Evolutionary conservation across 2,797 vertebrate genomes (phyloP).

Genomic region (Crax fasciolata): DNA sequence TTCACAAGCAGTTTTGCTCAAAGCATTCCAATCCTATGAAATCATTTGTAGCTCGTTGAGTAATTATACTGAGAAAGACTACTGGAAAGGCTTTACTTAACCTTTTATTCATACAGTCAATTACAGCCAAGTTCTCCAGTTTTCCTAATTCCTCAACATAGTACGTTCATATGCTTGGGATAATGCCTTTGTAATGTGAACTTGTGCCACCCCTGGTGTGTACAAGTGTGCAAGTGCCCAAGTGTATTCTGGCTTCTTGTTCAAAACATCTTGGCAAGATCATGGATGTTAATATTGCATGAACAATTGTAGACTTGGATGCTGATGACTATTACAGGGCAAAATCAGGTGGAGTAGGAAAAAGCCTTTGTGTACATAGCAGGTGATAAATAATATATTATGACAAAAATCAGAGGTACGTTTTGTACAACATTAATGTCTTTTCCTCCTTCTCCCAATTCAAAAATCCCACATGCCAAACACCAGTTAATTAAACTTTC

Average conservation of each 20-base stretch:
- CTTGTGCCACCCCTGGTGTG: background rate
- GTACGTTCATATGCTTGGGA: slow-evolving; percentile 38
- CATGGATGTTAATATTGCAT: slow-evolving; percentile 42
- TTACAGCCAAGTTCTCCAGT: slow-evolving; percentile 58
- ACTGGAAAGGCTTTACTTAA: slow-evolving; percentile 59
- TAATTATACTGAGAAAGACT: slow-evolving; percentile 61
- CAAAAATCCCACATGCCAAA: background rate
- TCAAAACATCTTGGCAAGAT: slow-evolving; percentile 21
- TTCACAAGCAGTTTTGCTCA: slow-evolving; percentile 21
- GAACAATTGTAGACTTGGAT: background rate
- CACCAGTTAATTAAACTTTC: background rate
- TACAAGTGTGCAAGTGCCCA: background rate
- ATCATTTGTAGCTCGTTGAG: background rate
- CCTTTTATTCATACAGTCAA: slow-evolving; percentile 55
- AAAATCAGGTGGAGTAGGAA: slow-evolving; percentile 27
- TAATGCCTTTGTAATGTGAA: background rate
- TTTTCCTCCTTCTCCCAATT: background rate
- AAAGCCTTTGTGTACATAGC: slow-evolving; percentile 5
- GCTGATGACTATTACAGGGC: background rate
- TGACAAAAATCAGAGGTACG: background rate
- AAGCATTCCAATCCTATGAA: slow-evolving; percentile 30
- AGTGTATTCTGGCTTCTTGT: background rate
- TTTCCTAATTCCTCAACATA: slow-evolving; percentile 56
- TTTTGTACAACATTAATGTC: background rate
- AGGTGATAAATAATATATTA: slow-evolving; percentile 40